Evolutionary conservation across 2,113 vertebrate genomes (phyloP).

Genomic region (Hemicordylus capensis): DNA sequence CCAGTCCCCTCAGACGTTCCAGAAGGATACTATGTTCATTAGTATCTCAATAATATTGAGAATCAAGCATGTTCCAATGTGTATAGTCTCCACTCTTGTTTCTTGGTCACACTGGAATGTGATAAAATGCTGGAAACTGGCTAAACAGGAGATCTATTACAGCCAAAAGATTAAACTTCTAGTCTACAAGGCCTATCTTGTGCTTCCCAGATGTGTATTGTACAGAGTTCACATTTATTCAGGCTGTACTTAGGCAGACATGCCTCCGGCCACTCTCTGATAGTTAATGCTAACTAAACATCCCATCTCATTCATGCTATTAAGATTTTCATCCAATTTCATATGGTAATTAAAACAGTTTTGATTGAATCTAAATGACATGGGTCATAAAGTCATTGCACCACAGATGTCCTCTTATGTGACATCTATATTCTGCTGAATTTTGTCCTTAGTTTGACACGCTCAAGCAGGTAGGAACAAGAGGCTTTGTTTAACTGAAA

Average conservation of each 20-base stretch:
- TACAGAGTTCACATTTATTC: not conserved
- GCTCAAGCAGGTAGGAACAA: not conserved
- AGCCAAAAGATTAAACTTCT: no score
- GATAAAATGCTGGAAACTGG: no score
- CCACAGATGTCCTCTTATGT: no score
- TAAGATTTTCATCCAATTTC: not conserved
- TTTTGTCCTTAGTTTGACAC: not conserved
- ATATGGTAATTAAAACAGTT: not conserved
- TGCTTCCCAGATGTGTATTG: not conserved
- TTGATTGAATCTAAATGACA: not conserved
- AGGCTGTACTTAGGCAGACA: not conserved
- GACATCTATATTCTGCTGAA: not conserved
- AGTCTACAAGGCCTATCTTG: not conserved
- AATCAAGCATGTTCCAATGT: no score
- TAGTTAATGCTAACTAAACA: not conserved
- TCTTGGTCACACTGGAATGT: no score
- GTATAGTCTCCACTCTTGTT: no score
- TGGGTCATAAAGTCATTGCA: no score
- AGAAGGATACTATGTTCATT: no score
- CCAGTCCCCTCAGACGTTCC: no score
- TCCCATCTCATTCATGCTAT: not conserved
- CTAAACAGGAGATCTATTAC: no score
- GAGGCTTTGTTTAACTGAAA: not conserved
- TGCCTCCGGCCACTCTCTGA: not conserved
- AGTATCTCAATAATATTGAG: no score